phyloP scores from a whole-genome alignment of 2,113 vertebrate genomes.

The Scophthalmus maximus region DNA sequence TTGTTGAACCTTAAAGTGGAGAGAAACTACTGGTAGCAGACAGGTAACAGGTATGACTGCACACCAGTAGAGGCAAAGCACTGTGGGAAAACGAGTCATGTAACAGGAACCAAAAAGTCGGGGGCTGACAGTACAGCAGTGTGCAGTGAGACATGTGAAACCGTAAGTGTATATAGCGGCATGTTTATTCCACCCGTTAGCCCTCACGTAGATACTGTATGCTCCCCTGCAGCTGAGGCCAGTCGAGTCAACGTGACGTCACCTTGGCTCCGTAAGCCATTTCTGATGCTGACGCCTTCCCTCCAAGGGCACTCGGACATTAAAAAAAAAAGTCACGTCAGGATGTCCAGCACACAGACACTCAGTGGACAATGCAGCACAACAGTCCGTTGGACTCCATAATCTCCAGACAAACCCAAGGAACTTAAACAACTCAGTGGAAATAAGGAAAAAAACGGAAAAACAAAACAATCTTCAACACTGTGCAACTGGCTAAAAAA shows the following conservation, averaged over 20 bases:
- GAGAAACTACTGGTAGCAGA: constrained; percentile 40
- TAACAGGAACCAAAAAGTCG: constrained; percentile 59
- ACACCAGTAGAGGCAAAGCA: constrained; percentile 18
- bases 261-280: constrained; percentile 20
- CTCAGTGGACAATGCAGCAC: constrained; percentile 58
- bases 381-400: constrained; percentile 40
- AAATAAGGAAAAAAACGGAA: constrained; percentile 22
- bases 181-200: constrained; percentile 68
- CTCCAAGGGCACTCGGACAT: constrained; percentile 27
- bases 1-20: constrained; percentile 55
- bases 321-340: constrained; percentile 40
- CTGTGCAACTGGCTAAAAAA: constrained; percentile 59
- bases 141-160: constrained; percentile 34
- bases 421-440: constrained; percentile 65
- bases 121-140: constrained; percentile 42
- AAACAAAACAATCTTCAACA: constrained; percentile 48
- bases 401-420: constrained; percentile 36
- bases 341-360: constrained; percentile 58
- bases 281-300: constrained; percentile 31
- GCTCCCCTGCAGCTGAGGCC: constrained; percentile 56
- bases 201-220: constrained; percentile 51
- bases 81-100: constrained; percentile 31
- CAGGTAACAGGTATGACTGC: constrained; percentile 12
- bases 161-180: constrained; percentile 79
- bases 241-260: constrained; percentile 43